Percentiles rank a stretch among this genome's conserved stretches.
Conservation (phyloP, 2,797 vertebrate genomes). For the Dendrocincla tyrannina region DNA sequence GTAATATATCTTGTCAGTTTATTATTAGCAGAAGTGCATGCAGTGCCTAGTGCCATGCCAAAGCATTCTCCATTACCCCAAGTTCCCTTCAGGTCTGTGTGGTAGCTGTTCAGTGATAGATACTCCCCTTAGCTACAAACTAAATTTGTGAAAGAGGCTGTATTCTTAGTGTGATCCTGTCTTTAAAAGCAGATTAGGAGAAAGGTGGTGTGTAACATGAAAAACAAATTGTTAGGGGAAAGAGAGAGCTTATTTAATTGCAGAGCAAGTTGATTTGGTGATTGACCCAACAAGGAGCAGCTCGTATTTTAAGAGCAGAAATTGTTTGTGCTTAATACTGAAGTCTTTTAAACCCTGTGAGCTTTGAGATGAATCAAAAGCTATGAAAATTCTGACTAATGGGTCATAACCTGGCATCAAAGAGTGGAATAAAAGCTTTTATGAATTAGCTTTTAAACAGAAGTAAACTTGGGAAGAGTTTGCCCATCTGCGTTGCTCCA, state of each 20-base stretch:
- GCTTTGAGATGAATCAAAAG: constrained; percentile 7
- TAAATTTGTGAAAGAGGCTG: background rate
- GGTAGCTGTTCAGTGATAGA: background rate
- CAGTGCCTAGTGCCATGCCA: background rate
- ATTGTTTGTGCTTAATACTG: background rate
- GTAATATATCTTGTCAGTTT: fast-evolving
- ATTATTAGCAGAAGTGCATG: background rate
- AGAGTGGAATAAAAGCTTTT: background rate
- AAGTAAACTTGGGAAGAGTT: background rate
- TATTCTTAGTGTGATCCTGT: background rate
- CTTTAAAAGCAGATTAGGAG: background rate
- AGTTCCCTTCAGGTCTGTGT: background rate
- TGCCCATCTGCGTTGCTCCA: background rate
- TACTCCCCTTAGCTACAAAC: background rate
- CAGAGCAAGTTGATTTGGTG: background rate
- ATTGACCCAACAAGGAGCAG: background rate
- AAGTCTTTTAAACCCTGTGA: background rate
- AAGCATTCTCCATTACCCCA: background rate
- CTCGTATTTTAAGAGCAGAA: constrained; percentile 1
- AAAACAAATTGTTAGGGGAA: background rate
- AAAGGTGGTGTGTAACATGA: background rate
- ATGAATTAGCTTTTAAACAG: background rate
- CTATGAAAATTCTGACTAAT: background rate
- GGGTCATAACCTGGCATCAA: background rate
- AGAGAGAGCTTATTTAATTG: background rate